Evolutionary conservation across 2,797 vertebrate species (phyloP).

Genomic region (Anomalospiza imberbis): DNA sequence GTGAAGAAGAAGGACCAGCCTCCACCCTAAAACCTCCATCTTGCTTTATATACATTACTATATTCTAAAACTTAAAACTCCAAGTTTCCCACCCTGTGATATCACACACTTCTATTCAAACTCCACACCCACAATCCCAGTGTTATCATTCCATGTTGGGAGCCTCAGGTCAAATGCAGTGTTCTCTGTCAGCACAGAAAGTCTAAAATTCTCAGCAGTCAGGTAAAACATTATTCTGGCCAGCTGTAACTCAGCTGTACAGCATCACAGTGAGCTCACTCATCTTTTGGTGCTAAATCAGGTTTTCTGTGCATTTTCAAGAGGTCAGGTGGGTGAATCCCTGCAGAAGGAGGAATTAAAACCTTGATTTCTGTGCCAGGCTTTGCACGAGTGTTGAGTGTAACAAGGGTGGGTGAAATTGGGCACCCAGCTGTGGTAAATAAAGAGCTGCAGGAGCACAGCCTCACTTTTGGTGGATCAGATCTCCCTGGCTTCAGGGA

Average conservation of each 20-base stretch:
- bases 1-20: no score
- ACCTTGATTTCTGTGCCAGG: neutral
- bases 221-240: neutral
- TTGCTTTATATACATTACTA: no score
- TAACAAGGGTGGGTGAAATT: neutral
- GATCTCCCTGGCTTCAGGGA: neutral
- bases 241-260: neutral
- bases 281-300: neutral
- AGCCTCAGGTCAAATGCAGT: no score
- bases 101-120: no score
- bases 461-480: neutral
- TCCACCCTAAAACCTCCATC: no score
- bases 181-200: no score
- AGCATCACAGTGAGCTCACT: neutral
- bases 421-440: neutral
- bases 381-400: neutral
- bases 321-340: neutral
- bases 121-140: no score
- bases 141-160: no score
- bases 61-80: no score
- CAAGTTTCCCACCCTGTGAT: no score
- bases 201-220: no score
- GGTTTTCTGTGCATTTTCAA: neutral
- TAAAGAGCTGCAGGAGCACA: neutral
- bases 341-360: neutral